phyloP scores from a whole-genome alignment of 2,888 invertebrate species.

The Icerya purchasi region DNA sequence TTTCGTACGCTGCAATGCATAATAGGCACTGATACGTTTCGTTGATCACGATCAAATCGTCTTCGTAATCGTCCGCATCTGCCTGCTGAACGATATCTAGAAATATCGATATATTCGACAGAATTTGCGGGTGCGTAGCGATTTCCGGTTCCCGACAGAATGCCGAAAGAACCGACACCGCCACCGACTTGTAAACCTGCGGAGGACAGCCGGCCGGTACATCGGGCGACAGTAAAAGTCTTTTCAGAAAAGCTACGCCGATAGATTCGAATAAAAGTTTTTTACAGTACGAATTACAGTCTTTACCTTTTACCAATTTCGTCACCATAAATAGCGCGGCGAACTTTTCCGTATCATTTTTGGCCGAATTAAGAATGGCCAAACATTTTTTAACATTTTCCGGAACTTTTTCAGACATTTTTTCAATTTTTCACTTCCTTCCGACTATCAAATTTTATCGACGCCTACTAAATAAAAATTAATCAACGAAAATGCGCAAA shows the following conservation, averaged over 20 bases:
- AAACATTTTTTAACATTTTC: slow-evolving; percentile 70
- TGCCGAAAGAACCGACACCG: slow-evolving; percentile 63
- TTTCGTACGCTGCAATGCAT: slow-evolving; percentile 52
- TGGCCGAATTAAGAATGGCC: slow-evolving; percentile 51
- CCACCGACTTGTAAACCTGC: slow-evolving; percentile 74
- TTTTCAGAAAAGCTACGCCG: slow-evolving; percentile 65
- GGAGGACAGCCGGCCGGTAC: slow-evolving; percentile 74
- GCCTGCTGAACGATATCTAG: slow-evolving; percentile 63
- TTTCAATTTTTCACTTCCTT: no score
- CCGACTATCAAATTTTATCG: no score
- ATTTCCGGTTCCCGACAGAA: slow-evolving; percentile 64
- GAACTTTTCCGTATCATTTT: slow-evolving; percentile 74
- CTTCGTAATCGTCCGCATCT: slow-evolving; percentile 57
- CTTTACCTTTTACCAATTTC: slow-evolving; percentile 63
- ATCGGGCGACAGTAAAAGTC: slow-evolving; percentile 49
- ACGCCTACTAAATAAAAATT: no score
- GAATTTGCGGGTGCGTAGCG: slow-evolving; percentile 61
- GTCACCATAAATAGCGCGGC: slow-evolving; percentile 81
- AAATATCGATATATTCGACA: slow-evolving; percentile 59
- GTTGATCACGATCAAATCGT: slow-evolving; percentile 64
- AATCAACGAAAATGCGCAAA: no score
- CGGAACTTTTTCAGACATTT: slow-evolving; percentile 28
- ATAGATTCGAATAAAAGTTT: slow-evolving; percentile 70
- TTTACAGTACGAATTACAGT: slow-evolving; percentile 49
- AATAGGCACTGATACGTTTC: slow-evolving; percentile 68